These are phyloP conservation scores for Lobophora halterata DNA, from an alignment of 2,888 invertebrate genomes.

Conservation along the genomic window DNA sequence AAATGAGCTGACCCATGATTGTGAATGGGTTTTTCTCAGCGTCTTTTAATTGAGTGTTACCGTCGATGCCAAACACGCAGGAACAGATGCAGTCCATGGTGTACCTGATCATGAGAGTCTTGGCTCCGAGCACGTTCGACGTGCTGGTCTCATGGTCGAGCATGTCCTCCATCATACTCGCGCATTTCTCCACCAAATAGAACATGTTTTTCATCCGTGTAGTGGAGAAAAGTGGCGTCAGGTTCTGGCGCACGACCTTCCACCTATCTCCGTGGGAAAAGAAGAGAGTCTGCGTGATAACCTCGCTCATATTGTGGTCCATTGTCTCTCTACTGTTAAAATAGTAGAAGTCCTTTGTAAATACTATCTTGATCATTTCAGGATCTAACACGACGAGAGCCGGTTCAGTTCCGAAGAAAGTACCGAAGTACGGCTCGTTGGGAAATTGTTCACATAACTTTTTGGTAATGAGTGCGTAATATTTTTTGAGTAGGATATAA, in stretches of 20 bases:
- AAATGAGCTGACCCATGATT: slow-evolving; percentile 41
- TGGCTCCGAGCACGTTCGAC: slow-evolving; percentile 37
- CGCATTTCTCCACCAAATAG: slow-evolving; percentile 47
- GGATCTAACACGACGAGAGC: slow-evolving; percentile 55
- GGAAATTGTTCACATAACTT: slow-evolving; percentile 49
- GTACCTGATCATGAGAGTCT: slow-evolving; percentile 42
- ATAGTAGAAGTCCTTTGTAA: slow-evolving; percentile 58
- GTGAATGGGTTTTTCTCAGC: slow-evolving; percentile 42
- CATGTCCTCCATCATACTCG: slow-evolving; percentile 41
- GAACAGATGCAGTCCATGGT: slow-evolving; percentile 57
- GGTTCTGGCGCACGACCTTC: slow-evolving; percentile 57
- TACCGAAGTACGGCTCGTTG: slow-evolving; percentile 50
- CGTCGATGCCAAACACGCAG: slow-evolving; percentile 57
- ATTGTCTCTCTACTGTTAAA: slow-evolving; percentile 54
- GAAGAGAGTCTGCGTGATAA: slow-evolving; percentile 46
- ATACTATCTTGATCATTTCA: slow-evolving; percentile 48
- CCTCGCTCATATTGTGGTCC: slow-evolving; percentile 44
- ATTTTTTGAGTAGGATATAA: slow-evolving; percentile 44
- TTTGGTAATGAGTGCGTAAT: slow-evolving; percentile 33
- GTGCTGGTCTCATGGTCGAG: slow-evolving; percentile 37
- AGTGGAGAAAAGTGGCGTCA: slow-evolving; percentile 57
- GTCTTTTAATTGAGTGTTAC: slow-evolving; percentile 44
- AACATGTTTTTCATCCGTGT: slow-evolving; percentile 66
- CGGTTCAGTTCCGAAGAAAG: slow-evolving; percentile 57
- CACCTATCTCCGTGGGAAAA: slow-evolving; percentile 52